A percentile compares a stretch with the other conserved stretches of the same genome.
Conservation (phyloP, 2,888 invertebrate species). For the Agriopis marginaria region DNA sequence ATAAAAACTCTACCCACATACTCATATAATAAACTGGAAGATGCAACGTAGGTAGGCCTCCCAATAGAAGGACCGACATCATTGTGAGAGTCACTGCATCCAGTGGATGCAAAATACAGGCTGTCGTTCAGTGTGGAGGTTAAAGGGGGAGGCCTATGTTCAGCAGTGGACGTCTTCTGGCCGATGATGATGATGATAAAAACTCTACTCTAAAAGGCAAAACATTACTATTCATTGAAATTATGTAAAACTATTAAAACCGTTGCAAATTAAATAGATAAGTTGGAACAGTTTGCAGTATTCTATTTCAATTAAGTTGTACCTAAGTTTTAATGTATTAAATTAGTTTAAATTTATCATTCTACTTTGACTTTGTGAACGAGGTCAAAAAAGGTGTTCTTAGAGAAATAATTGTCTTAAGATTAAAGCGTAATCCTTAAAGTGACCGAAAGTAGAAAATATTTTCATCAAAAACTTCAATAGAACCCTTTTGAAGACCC, state of each 20-base stretch:
- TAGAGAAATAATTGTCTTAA: not conserved
- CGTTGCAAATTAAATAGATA: not conserved
- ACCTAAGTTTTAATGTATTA: not conserved
- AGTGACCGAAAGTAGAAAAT: constrained; percentile 31
- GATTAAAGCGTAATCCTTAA: constrained; percentile 12
- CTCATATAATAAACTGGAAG: no score
- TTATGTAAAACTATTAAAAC: not conserved
- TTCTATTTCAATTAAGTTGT: not conserved
- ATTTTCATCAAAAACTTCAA: constrained; percentile 47
- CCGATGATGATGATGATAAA: no score
- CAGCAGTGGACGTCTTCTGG: no score
- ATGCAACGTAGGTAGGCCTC: no score
- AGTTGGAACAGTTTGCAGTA: not conserved
- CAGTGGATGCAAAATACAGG: no score
- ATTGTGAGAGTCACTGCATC: no score
- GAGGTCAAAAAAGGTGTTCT: constrained; percentile 4
- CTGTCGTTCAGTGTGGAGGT: no score
- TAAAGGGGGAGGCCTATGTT: no score
- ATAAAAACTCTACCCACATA: no score
- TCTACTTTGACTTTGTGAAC: constrained; percentile 1
- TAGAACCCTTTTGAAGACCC: constrained; percentile 39
- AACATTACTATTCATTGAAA: no score
- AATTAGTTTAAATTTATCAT: constrained; percentile 2
- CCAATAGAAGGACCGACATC: no score
- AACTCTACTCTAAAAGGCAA: no score